phyloP scores from a whole-genome alignment of 2,113 vertebrate genomes.

The Leuciscus idus region DNA sequence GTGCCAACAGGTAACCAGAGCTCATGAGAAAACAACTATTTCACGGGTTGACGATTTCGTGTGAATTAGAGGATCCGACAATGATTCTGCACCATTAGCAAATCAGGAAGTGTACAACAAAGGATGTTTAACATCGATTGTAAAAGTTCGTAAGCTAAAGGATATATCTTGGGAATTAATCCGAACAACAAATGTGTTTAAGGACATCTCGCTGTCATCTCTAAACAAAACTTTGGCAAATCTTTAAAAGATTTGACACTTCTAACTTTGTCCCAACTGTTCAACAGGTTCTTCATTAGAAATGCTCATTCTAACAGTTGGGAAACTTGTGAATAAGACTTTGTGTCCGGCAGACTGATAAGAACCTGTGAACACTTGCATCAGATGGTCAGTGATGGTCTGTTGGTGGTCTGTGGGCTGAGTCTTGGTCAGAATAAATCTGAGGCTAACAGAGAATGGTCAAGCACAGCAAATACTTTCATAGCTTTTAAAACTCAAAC shows the following conservation, averaged over 20 bases:
- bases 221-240: neutral
- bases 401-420: neutral
- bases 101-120: neutral
- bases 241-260: neutral
- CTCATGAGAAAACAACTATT: neutral
- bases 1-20: neutral
- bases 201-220: neutral
- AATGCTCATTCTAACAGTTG: neutral
- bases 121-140: neutral
- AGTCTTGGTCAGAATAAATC: neutral
- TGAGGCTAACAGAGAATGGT: neutral
- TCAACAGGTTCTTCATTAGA: neutral
- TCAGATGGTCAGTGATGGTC: constrained; percentile 24
- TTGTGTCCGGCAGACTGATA: neutral
- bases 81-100: neutral
- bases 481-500: neutral
- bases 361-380: constrained; percentile 17
- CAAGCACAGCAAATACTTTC: neutral
- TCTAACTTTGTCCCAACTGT: constrained; percentile 1
- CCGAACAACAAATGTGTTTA: neutral
- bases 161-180: neutral
- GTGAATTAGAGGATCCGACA: neutral
- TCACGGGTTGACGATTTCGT: neutral
- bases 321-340: constrained; percentile 9
- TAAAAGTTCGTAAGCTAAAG: neutral